Evolutionary conservation across 64 coral and sea anemone genomes (phyloP), one percentile per base, ranked within the genome.

Genomic region (Catalaphyllia jardinei): DNA sequence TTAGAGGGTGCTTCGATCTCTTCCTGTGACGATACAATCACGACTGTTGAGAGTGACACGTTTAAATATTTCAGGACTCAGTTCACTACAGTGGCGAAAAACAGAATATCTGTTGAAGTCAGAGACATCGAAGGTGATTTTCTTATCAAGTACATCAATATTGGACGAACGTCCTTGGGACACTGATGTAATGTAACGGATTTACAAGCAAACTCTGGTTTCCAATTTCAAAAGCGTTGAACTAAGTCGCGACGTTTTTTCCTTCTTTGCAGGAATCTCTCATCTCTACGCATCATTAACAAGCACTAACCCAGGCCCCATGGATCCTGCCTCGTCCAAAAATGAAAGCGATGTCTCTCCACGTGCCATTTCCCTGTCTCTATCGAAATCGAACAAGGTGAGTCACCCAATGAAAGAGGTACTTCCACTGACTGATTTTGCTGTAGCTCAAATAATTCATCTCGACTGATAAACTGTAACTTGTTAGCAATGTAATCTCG

Each of bases 41-140:
- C 97, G 3, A 93, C 86, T 22, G 97, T 99, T 0, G 97, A 99
- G 29, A 94, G 93, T 17, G 97, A 94, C 29, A 95, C 97, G 8
- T 99, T 99, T 73, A 89, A 95, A 27, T 99, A 99, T 60, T 99
- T 99, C 88, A 90, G 88, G 27, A 95, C 91, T 0, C 67, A 95
- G 77, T 99, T 99, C 73, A 52, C 18, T 35, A 93, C 88, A 2
- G 93, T 89, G 9, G 87, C 89, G 0, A 89, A 79, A 27, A 90
- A 91, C 10, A 78, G 78, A 77, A 95, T 99, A 51, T 91, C 88
- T 18, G 92, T 99, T 19, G 97, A 99, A 83, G 76, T 99, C 24
- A 79, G 87, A 31, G 97, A 99, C 52, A 95, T 93, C 39, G 87
- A 88, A 79, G 97, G 97, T 93, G 74, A 91, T 39, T 67, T 15